Evolutionary conservation across 2,113 vertebrate species (phyloP).

Genomic region (Nasalis larvatus): DNA sequence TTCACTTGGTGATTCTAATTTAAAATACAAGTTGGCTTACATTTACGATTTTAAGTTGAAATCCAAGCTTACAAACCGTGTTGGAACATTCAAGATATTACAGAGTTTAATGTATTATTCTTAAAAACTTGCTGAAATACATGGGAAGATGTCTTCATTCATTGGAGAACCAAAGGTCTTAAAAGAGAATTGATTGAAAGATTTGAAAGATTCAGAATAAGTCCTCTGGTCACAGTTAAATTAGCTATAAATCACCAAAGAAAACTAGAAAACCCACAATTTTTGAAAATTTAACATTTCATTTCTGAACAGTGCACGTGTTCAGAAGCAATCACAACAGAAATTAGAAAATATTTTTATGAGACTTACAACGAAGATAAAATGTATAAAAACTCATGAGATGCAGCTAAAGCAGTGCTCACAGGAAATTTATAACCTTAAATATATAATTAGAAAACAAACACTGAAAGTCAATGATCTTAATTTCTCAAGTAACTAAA

Average conservation of each 20-base stretch:
- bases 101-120: background rate
- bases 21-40: background rate
- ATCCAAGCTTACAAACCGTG: background rate
- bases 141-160: background rate
- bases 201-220: constrained; percentile 35
- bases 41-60: background rate
- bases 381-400: background rate
- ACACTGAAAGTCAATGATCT: background rate
- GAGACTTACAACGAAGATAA: background rate
- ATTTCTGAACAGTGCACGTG: background rate
- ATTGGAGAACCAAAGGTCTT: background rate
- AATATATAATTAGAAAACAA: background rate
- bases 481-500: background rate
- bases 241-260: background rate
- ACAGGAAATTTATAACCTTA: background rate
- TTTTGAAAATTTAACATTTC: background rate
- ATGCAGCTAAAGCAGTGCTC: background rate
- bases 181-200: background rate
- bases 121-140: background rate
- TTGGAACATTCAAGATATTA: background rate
- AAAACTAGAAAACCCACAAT: background rate
- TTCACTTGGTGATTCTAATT: background rate
- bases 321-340: background rate
- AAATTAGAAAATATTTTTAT: constrained; percentile 22
- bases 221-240: background rate